A percentile compares a stretch with the other conserved stretches of the same genome.
These are phyloP conservation scores for Rhineura floridana DNA, from an alignment of 2,113 vertebrate species.

Conservation along the genomic window DNA sequence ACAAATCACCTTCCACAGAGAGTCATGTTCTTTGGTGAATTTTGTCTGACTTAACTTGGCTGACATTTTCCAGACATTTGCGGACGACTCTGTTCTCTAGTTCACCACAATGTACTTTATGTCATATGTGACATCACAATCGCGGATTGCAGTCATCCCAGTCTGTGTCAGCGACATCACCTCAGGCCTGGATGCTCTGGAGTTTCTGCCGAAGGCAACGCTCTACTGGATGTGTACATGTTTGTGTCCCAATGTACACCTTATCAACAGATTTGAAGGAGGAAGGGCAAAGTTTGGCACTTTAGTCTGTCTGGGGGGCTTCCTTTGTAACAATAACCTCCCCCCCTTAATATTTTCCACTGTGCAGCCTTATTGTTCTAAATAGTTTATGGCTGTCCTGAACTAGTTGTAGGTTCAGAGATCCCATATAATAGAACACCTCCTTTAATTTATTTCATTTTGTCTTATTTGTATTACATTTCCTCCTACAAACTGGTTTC, in stretches of 20 bases:
- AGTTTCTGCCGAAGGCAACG: too few relatives aligned
- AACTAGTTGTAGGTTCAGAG: too few relatives aligned
- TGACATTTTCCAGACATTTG: conserved; percentile 15
- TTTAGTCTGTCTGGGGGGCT: too few relatives aligned
- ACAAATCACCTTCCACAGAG: conserved; percentile 1
- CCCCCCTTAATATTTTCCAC: too few relatives aligned
- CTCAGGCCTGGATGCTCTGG: not conserved
- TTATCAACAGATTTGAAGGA: not conserved
- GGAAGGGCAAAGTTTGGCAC: not conserved
- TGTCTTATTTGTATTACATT: too few relatives aligned
- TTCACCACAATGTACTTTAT: not conserved
- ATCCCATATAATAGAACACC: too few relatives aligned
- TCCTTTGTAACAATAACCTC: too few relatives aligned
- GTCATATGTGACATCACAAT: conserved; percentile 27
- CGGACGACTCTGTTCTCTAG: conserved; percentile 7
- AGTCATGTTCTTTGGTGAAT: conserved; percentile 14
- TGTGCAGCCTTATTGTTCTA: too few relatives aligned
- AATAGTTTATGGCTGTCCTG: too few relatives aligned
- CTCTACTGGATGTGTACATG: too few relatives aligned
- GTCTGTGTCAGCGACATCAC: not conserved
- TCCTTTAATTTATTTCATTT: too few relatives aligned
- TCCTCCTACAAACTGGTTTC: too few relatives aligned
- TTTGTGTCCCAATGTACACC: not conserved
- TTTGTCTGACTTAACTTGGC: not conserved
- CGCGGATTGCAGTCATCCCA: not conserved